These are phyloP conservation scores for Neoitamus cyanurus DNA, from an alignment of 2,888 invertebrate species.

Conservation along the genomic window DNA sequence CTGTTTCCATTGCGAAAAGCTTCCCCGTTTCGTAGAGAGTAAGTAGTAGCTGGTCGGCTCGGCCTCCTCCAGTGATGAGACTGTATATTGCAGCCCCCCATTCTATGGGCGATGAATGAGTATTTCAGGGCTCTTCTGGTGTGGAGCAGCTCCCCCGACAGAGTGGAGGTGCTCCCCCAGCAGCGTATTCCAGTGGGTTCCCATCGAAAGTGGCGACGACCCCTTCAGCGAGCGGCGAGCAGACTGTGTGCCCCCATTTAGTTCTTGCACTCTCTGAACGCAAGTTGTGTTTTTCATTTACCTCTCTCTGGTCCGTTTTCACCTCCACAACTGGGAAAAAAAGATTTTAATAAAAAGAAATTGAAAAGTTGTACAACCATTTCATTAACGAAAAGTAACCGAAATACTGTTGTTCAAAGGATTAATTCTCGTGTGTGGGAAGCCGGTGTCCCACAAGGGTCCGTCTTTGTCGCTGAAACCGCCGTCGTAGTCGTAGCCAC, in stretches of 20 bases:
- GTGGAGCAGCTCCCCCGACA: too few relatives aligned
- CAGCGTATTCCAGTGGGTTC: conserved; percentile 17
- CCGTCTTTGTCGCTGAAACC: not conserved
- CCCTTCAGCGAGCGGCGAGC: not conserved
- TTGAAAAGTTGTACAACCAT: conserved; percentile 31
- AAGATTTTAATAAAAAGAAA: not conserved
- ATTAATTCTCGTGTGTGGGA: not conserved
- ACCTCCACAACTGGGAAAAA: conserved; percentile 51
- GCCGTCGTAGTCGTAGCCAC: too few relatives aligned
- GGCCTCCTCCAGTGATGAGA: not conserved
- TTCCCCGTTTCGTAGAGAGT: not conserved
- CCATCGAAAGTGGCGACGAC: conserved; percentile 39
- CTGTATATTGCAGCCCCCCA: not conserved
- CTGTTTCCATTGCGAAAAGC: not conserved
- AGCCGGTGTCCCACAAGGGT: not conserved
- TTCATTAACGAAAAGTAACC: conserved; percentile 12
- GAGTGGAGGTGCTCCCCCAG: not conserved
- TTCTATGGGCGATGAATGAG: not conserved
- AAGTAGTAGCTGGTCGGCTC: not conserved
- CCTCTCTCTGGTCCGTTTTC: conserved; percentile 53
- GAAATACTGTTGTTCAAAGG: not conserved
- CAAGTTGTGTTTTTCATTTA: conserved; percentile 64
- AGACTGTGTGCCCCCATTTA: conserved; percentile 61
- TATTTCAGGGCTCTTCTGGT: not conserved
- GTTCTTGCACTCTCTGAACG: conserved; percentile 68